phyloP scores from a whole-genome alignment of 2,113 vertebrate genomes.

The Scalopus aquaticus region DNA sequence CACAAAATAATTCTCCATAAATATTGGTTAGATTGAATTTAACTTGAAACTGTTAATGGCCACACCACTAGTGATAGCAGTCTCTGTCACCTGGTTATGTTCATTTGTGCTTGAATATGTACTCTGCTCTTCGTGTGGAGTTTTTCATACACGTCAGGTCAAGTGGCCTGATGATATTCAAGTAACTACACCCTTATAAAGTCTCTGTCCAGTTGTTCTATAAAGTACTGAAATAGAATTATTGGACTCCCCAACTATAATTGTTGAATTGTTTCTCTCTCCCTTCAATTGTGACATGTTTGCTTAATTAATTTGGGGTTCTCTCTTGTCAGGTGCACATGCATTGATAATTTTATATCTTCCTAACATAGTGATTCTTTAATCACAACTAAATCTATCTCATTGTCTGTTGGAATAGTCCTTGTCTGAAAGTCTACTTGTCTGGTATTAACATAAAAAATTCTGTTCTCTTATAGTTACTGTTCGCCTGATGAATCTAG shows the following conservation, averaged over 20 bases:
- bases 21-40: no score
- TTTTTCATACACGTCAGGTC: not conserved
- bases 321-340: not conserved
- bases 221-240: not conserved
- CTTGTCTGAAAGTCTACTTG: not conserved
- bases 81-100: not conserved
- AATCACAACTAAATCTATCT: not conserved
- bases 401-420: not conserved
- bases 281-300: not conserved
- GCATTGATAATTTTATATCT: not conserved
- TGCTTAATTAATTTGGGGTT: not conserved
- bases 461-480: not conserved
- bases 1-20: not conserved
- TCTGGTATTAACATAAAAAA: not conserved
- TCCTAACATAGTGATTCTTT: not conserved
- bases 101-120: not conserved
- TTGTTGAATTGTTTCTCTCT: not conserved
- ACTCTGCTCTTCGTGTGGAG: not conserved
- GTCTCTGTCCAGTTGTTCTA: not conserved
- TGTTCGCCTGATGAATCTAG: not conserved
- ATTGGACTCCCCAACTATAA: not conserved
- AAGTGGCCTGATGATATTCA: not conserved
- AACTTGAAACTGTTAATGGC: not conserved
- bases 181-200: not conserved
- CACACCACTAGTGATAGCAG: not conserved